Percentiles rank a stretch among this genome's conserved stretches.
Conservation (phyloP, 2,113 vertebrate species). For the Dipodomys ordii region DNA sequence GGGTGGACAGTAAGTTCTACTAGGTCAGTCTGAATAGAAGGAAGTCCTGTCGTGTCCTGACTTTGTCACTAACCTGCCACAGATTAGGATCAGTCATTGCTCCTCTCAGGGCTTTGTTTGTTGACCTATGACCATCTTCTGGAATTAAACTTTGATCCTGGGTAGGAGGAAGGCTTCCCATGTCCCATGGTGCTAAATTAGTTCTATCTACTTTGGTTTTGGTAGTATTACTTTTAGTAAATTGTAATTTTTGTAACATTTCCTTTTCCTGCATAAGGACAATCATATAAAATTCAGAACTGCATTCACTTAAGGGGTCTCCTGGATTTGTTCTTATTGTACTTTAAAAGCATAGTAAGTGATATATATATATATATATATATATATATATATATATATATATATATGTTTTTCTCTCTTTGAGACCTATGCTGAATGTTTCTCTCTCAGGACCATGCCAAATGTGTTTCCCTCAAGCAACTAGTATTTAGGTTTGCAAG, state of each 20-base stretch:
- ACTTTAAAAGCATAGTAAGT: no score
- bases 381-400: no score
- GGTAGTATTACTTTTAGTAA: neutral
- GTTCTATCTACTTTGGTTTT: neutral
- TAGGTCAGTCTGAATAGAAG: neutral
- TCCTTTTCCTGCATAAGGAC: neutral
- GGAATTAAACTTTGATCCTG: neutral
- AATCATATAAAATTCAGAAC: neutral
- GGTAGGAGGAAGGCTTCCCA: neutral
- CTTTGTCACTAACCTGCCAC: neutral
- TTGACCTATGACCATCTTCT: neutral
- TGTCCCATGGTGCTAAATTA: neutral
- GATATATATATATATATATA: no score
- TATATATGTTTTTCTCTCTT: slow-evolving; percentile 14
- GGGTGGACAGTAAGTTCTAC: accelerated
- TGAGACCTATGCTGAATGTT: neutral
- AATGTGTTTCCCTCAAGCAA: neutral
- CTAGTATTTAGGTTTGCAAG: slow-evolving; percentile 41
- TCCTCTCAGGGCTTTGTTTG: neutral
- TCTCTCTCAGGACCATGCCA: no score
- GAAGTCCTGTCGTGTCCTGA: neutral
- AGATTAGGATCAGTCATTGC: neutral
- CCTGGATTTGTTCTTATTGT: no score
- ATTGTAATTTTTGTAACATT: neutral
- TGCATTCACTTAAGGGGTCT: no score